Conservation (phyloP, 2,797 vertebrate species). For the Tragelaphus eurycerus region DNA sequence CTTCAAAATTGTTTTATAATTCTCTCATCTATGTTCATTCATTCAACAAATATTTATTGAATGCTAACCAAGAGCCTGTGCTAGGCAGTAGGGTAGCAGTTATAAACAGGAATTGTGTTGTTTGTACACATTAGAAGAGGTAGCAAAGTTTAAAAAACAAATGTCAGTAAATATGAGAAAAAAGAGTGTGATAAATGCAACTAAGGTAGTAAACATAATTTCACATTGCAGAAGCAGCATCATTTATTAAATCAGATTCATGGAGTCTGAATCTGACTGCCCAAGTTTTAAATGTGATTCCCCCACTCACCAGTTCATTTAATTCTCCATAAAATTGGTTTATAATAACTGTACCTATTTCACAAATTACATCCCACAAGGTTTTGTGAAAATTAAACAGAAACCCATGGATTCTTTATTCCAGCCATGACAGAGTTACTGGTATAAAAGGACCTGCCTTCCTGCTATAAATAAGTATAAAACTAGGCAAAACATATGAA, state of each 20-base stretch:
- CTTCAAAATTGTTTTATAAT: slow-evolving; percentile 10
- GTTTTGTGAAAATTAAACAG: slow-evolving; percentile 49
- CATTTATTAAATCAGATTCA: neutral
- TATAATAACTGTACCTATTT: slow-evolving; percentile 1
- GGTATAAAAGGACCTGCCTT: neutral
- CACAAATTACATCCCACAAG: neutral
- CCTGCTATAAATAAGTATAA: neutral
- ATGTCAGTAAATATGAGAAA: neutral
- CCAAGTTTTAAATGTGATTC: neutral
- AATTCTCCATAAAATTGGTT: neutral
- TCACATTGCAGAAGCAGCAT: neutral
- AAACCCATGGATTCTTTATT: slow-evolving; percentile 23
- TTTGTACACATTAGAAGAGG: neutral
- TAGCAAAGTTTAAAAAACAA: neutral
- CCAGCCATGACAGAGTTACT: neutral
- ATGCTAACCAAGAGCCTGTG: neutral
- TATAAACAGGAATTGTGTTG: neutral
- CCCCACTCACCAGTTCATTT: neutral
- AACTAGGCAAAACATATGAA: neutral
- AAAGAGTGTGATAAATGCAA: neutral
- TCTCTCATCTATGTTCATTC: neutral
- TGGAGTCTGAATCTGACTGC: neutral
- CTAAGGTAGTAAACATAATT: slow-evolving; percentile 24
- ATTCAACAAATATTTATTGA: neutral
- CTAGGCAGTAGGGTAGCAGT: neutral